Percentiles rank a stretch among this genome's conserved stretches.
These are phyloP conservation scores for Bruchidius siliquastri DNA, from an alignment of 2,888 invertebrate genomes.

Conservation along the genomic window DNA sequence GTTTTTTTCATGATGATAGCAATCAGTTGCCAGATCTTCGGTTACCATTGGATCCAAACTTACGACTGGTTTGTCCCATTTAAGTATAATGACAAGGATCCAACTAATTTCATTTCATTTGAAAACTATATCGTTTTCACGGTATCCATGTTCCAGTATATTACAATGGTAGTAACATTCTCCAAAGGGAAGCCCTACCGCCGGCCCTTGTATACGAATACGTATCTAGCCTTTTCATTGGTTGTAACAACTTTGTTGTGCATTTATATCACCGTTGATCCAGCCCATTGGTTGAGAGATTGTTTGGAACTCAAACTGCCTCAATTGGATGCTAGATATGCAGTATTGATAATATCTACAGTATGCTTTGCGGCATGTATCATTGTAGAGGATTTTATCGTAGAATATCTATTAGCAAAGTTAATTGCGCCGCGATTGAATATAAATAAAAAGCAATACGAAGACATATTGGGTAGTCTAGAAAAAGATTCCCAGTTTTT, in stretches of 20 bases:
- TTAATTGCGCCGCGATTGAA: constrained; percentile 51
- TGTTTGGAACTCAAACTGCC: constrained; percentile 67
- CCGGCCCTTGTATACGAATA: constrained; percentile 58
- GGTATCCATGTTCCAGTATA: constrained; percentile 62
- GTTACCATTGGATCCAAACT: constrained; percentile 49
- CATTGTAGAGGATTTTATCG: constrained; percentile 54
- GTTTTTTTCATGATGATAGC: constrained; percentile 51
- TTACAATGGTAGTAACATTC: constrained; percentile 59
- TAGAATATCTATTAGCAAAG: constrained; percentile 55
- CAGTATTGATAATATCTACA: constrained; percentile 51
- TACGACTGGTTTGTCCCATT: constrained; percentile 56
- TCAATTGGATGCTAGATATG: constrained; percentile 44
- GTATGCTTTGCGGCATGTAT: constrained; percentile 53
- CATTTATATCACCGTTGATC: constrained; percentile 49
- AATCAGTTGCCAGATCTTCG: constrained; percentile 47
- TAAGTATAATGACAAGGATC: constrained; percentile 35
- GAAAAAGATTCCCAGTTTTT: constrained; percentile 24
- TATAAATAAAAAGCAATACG: constrained; percentile 24
- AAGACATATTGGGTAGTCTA: constrained; percentile 22
- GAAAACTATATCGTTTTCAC: constrained; percentile 62
- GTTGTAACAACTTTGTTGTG: constrained; percentile 50
- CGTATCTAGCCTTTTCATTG: constrained; percentile 50
- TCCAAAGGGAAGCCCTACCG: constrained; percentile 65
- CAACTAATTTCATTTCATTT: constrained; percentile 43
- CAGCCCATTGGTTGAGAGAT: constrained; percentile 47